Base-by-base conservation (phyloP, 2,888 invertebrate species). In the Biston stratarius region DNA sequence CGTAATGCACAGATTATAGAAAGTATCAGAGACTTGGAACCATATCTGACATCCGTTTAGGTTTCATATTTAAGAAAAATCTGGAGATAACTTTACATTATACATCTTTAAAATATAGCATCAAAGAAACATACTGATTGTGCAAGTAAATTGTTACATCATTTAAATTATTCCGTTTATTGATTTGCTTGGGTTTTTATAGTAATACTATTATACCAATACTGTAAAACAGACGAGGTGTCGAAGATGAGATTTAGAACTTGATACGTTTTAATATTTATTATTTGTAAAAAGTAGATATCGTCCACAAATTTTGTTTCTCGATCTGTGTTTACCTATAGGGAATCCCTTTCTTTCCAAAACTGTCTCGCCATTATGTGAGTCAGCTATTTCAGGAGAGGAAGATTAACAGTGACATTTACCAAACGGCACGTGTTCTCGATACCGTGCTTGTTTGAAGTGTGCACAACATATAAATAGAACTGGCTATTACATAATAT, bases 351-450 rank as follows among this genome's bases (percentile, higher is more conserved):
- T 94, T 94, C 91, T 86, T 93, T 94, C 94, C 95, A 95, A 95
- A 94, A 93, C 95, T 91, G 93, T 90, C 84, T 90, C 75, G 81
- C 77, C 71, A 66, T 24, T 38, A 84, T 92, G 85, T 80, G 77
- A 84, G 83, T 89, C 86, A 90, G 93, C 85, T 90, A 94, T 94
- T 94, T 93, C 93, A 93, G 88, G 83, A 90, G 89, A 94, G 93
- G 95, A 89, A 87, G 94, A 90, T 80, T 51, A 94, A 84, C 67
- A 44, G 92, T 91, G 90, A 83, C 91, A 91, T 92, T 89, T 91
- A 92, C 92, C 92, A 93, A 93, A 83, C 92, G 59, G 86, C 87
- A 84, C 80, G 78, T 58, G 78, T 71, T n/a, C 42, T 44, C 15
- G 14, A 61, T 61, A 61, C 34, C 48, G 14, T 33, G 33, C 49